Evolutionary conservation across 2,797 vertebrate genomes (phyloP), one percentile per base, ranked within the genome.

Genomic region (Prionace glauca): DNA sequence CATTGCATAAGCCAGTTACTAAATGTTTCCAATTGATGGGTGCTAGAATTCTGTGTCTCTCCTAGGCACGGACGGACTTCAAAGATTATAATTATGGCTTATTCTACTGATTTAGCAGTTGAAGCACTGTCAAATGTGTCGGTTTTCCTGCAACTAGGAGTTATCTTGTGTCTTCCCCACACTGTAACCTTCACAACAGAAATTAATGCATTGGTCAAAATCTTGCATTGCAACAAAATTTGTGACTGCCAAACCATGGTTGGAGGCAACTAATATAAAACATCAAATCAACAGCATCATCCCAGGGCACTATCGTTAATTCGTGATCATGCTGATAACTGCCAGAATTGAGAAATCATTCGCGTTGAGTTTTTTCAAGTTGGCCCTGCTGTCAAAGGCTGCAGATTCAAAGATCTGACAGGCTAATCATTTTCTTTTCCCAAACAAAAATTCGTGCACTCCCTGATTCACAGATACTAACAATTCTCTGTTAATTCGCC

Each of bases 61-160:
- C 65, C 20, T 2, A 69, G 18, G n/a, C 90, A 92, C 9, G 14
- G 36, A 41, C 67, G 41, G n/a, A 50, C 90, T 67, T 41, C 62
- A 92, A 41, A 92, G 65, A 41, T 0, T 36, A 24, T 69, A 69
- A 65, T 36, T 69, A 26, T 9, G 41, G 62, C 90, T 92, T 41
- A 69, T 92, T 92, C 36, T 41, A 92, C 90, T 41, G 90, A 92
- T 69, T 92, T 69, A 69, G 65, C 62, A 92, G 20, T 16, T 92
- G 36, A 92, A 92, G 29, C n/a, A n/a, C 10, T 65, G 36, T 92
- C 36, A 69, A 92, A 92, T 0, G 20, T 69, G 90, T n/a, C 36
- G 10, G 90, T 69, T 69, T 92, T 69, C 65, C 65, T 36, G 62
- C 90, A 69, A n/a, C 65, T 92, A 26, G 22, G 20, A 10, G 29